Base-by-base conservation (phyloP, 37 sponge, comb jelly and placozoan species). In the Amphimedon queenslandica region DNA sequence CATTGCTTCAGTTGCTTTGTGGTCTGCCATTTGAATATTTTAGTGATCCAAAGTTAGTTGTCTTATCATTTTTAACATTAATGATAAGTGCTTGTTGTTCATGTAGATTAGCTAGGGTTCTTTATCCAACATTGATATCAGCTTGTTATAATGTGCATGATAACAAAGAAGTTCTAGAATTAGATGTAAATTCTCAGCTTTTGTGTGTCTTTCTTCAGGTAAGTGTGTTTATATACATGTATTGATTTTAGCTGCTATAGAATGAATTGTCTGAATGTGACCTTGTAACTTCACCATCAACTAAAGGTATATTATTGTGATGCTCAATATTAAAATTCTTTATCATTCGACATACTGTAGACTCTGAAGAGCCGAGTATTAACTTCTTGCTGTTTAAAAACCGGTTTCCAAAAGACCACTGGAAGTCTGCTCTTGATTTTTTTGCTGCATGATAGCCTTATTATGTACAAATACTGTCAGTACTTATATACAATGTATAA, bases 1-100 rank as follows among this genome's bases (percentile, higher is more conserved):
- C 96, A 37, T 73, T 95, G 36, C 70, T 95, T 0, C 96, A 95
- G 64, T 80, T 84, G 1, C 76, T 95, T 24, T 92, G 93, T 81
- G 74, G 60, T 0, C 84, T 95, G 2, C 96, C 96, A 0, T 95
- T 95, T 69, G 81, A 88, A 27, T 95, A 92, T 73, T 95, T 95
- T 87, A 93, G 83, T 37, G 80, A 85, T 37, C 87, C 90, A 66
- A 40, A 74, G 94, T 93, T 29, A 47, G 85, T 28, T 1, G 8
- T 18, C 53, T 3, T 56, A 57, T 28, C 31, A 40, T 43, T 64
- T 1, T 75, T 25, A n/a, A n/a, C n/a, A n/a, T n/a, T n/a, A n/a
- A n/a, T n/a, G n/a, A n/a, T n/a, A n/a, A n/a, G n/a, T n/a, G n/a
- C n/a, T n/a, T n/a, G n/a, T n/a, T n/a, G n/a, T n/a, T n/a, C n/a